Percentiles rank a stretch among this genome's conserved stretches.
phyloP scores from a whole-genome alignment of 1,140 invertebrate species.

The Formica exsecta region DNA sequence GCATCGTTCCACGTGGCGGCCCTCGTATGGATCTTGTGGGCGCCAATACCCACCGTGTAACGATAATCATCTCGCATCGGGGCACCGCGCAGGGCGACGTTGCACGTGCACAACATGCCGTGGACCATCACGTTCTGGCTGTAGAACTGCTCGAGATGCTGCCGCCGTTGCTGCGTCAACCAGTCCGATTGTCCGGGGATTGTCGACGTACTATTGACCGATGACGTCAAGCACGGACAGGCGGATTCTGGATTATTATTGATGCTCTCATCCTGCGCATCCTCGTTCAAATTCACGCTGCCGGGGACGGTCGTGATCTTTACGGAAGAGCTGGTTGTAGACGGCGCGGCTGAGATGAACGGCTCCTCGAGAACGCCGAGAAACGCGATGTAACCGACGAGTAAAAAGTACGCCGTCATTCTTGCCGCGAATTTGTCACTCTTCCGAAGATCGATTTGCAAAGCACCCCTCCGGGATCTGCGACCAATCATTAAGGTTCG shows the following conservation, averaged over 20 bases:
- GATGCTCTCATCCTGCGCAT: conserved; percentile 27
- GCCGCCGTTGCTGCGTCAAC: background rate
- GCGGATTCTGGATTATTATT: conserved; percentile 22
- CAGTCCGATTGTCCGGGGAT: conserved; percentile 26
- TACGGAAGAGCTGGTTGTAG: background rate
- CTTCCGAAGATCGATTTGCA: conserved; percentile 7
- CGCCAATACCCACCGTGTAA: conserved; percentile 78
- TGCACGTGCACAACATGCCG: conserved; percentile 81
- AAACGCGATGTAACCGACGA: conserved; percentile 19
- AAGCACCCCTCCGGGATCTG: conserved; percentile 21
- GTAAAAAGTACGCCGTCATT: conserved; percentile 6
- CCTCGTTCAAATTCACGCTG: background rate
- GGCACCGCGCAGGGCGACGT: conserved; percentile 66
- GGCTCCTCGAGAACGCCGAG: background rate
- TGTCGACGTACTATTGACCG: conserved; percentile 23
- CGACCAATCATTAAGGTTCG: background rate
- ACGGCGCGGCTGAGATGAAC: conserved; percentile 13
- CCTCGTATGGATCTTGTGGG: conserved; percentile 82
- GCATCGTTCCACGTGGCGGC: conserved; percentile 82
- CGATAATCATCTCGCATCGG: conserved; percentile 82
- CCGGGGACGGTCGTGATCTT: background rate
- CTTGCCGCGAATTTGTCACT: background rate
- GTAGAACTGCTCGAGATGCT: conserved; percentile 10
- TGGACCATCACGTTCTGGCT: conserved; percentile 66
- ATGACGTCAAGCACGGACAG: conserved; percentile 23